phyloP scores from a whole-genome alignment of 2,797 vertebrate species.

The Petrocephalus sullivani region DNA sequence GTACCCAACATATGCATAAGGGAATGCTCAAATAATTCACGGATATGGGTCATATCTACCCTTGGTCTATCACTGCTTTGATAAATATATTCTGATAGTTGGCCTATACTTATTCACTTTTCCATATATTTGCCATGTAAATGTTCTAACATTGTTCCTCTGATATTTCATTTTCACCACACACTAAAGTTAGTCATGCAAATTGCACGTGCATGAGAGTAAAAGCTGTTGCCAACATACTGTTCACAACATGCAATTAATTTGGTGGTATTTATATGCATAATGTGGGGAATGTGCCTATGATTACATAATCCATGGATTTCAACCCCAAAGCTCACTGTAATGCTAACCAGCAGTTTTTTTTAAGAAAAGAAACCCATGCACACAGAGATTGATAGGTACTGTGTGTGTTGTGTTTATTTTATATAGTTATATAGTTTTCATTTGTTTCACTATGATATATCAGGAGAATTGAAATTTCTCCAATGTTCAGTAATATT shows the following conservation, averaged over 20 bases:
- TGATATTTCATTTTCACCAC: conserved; percentile 37
- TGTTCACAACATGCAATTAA: neutral
- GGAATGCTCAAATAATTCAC: neutral
- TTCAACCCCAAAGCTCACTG: neutral
- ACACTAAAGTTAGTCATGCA: conserved; percentile 39
- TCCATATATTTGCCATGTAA: conserved; percentile 44
- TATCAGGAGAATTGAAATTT: too few relatives aligned
- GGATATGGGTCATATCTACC: neutral
- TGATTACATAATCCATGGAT: neutral
- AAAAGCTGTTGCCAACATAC: conserved; percentile 23
- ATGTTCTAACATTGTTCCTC: conserved; percentile 31
- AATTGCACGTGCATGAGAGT: conserved; percentile 45
- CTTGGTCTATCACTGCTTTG: conserved; percentile 27
- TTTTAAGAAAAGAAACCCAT: neutral
- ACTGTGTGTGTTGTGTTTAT: neutral
- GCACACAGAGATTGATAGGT: neutral
- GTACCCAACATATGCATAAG: neutral
- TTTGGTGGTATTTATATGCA: too few relatives aligned
- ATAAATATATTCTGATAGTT: conserved; percentile 40
- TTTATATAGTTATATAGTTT: too few relatives aligned
- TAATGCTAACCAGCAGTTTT: neutral
- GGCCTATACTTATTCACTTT: conserved; percentile 34
- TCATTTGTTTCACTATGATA: too few relatives aligned
- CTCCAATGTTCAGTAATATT: too few relatives aligned
- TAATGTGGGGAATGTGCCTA: neutral